phyloP scores from a whole-genome alignment of 2,888 invertebrate species.

The Mesorhabditis spiculigera region DNA sequence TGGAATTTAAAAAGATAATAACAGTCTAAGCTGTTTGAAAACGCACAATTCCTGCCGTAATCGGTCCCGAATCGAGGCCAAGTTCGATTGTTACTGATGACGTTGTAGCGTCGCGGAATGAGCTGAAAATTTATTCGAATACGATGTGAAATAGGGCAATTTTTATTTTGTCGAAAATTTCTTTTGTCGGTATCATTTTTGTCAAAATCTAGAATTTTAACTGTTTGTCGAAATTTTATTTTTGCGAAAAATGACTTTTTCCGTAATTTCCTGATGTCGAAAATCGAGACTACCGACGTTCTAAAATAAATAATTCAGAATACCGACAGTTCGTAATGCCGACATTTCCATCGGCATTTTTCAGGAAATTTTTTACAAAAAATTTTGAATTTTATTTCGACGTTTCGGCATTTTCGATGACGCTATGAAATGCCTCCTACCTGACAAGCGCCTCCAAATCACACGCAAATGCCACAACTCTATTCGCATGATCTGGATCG shows the following conservation, averaged over 20 bases:
- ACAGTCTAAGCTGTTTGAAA: neutral
- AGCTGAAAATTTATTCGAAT: slow-evolving; percentile 23
- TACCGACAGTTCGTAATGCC: no score
- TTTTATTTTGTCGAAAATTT: no score
- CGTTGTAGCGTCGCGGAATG: slow-evolving; percentile 51
- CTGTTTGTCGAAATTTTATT: neutral
- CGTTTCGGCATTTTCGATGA: neutral
- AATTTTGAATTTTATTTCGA: neutral
- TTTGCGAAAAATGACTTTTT: neutral
- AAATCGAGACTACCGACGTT: no score
- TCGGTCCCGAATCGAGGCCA: slow-evolving; percentile 39
- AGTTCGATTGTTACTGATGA: slow-evolving; percentile 46
- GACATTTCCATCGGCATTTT: no score
- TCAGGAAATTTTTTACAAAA: no score
- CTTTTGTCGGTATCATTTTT: no score
- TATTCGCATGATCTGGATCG: slow-evolving; percentile 35
- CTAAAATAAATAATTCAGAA: no score
- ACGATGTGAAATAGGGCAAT: neutral
- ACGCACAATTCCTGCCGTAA: slow-evolving; percentile 37
- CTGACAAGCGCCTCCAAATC: slow-evolving; percentile 32
- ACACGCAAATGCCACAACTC: slow-evolving; percentile 32
- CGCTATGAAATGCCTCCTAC: slow-evolving; percentile 13
- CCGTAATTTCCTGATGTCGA: no score
- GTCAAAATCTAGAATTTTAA: no score
- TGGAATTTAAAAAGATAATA: neutral